Conservation (phyloP, 2,113 vertebrate genomes). For the Podilymbus podiceps region DNA sequence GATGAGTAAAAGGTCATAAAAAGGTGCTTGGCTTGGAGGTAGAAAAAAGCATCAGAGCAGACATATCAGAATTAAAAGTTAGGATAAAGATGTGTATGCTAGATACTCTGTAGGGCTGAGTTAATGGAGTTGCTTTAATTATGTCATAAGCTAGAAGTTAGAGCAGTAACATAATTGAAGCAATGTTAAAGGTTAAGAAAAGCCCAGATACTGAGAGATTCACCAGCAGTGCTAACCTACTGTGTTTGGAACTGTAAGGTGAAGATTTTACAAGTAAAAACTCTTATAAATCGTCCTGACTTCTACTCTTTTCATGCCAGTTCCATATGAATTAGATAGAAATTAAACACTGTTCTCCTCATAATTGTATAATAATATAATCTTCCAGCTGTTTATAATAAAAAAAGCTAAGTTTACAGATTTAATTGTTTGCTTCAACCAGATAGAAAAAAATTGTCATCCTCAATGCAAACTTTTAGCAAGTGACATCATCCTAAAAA, state of each 20-base stretch:
- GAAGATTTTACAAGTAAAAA: not conserved
- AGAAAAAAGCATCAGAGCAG: not conserved
- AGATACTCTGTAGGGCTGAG: not conserved
- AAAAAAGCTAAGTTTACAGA: not conserved
- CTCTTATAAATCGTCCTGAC: not conserved
- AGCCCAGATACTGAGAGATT: not conserved
- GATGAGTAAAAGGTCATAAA: constrained; percentile 22
- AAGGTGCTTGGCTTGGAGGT: not conserved
- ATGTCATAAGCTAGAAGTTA: not conserved
- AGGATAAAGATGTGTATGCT: not conserved
- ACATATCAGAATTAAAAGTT: not conserved
- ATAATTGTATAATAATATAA: not conserved
- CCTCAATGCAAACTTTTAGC: not conserved
- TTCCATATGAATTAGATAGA: not conserved
- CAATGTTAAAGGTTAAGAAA: not conserved
- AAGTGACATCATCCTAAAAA: not conserved
- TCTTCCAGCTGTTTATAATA: not conserved
- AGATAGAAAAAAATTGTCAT: not conserved
- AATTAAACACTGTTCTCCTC: not conserved
- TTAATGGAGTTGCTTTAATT: not conserved
- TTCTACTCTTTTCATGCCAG: not conserved
- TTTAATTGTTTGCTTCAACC: not conserved
- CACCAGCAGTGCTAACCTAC: not conserved
- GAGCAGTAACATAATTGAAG: not conserved
- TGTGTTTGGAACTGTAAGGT: not conserved